phyloP scores from a whole-genome alignment of 2,113 vertebrate genomes.

The Trematocara nigrifrons region DNA sequence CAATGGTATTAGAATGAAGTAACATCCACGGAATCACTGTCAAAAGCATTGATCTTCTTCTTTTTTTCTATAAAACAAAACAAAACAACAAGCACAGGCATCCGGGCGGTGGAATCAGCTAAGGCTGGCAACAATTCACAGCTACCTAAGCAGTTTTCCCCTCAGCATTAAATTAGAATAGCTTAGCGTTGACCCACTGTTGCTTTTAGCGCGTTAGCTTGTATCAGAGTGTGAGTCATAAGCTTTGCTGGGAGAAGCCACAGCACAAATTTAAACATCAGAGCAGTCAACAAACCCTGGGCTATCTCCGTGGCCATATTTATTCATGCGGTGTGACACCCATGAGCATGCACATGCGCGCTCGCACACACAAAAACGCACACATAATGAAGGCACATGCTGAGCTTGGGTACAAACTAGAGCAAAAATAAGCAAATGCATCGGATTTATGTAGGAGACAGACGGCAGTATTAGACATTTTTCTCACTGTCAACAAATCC shows the following conservation, averaged over 20 bases:
- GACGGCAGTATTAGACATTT: background rate
- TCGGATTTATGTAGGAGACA: background rate
- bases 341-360: constrained; percentile 15
- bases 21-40: background rate
- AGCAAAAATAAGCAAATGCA: background rate
- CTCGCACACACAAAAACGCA: background rate
- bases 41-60: constrained; percentile 1
- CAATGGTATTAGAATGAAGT: constrained; percentile 22
- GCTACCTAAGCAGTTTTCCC: constrained; percentile 33
- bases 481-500: background rate
- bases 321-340: constrained; percentile 53
- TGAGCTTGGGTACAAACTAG: background rate
- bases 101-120: constrained; percentile 10
- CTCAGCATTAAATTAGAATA: constrained; percentile 34
- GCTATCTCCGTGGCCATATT: constrained; percentile 48
- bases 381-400: background rate
- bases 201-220: constrained; percentile 42
- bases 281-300: constrained; percentile 57
- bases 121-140: constrained; percentile 20
- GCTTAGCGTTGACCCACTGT: constrained; percentile 17
- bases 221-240: constrained; percentile 50
- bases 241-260: constrained; percentile 23
- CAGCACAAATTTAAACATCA: constrained; percentile 53
- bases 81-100: background rate
- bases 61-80: background rate